Evolutionary conservation across 2,797 vertebrate species (phyloP).

Genomic region (Echiichthys vipera): DNA sequence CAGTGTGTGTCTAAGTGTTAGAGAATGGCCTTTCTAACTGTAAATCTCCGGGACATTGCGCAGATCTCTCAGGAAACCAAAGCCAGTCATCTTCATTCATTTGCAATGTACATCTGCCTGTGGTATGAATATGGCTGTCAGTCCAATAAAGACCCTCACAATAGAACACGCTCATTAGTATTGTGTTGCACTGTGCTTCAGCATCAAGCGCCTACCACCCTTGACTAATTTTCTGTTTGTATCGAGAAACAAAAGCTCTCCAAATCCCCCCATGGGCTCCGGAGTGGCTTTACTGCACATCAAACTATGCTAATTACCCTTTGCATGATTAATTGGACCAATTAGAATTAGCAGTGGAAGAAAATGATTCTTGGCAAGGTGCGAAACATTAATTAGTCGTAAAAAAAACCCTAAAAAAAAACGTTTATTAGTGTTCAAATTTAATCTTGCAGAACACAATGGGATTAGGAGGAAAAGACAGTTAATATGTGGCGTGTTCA

Average conservation of each 20-base stretch:
- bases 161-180: constrained; percentile 81
- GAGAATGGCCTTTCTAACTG: constrained; percentile 31
- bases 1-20: constrained; percentile 27
- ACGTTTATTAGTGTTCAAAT: constrained; percentile 85
- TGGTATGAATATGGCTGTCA: constrained; percentile 78
- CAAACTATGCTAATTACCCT: constrained; percentile 88
- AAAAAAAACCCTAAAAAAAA: constrained; percentile 79
- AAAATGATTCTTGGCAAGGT: constrained; percentile 87
- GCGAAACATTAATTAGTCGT: constrained; percentile 87
- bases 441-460: constrained; percentile 84
- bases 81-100: constrained; percentile 58
- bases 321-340: constrained; percentile 89
- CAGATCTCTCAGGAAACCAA: constrained; percentile 43
- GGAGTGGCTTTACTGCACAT: constrained; percentile 84
- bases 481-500: constrained; percentile 80
- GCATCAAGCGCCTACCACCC: constrained; percentile 78
- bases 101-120: constrained; percentile 61
- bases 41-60: constrained; percentile 52
- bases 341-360: constrained; percentile 86
- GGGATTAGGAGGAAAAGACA: constrained; percentile 82
- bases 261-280: constrained; percentile 78
- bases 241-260: constrained; percentile 83
- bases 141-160: constrained; percentile 72
- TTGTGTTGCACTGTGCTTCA: constrained; percentile 75
- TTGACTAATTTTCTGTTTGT: constrained; percentile 87